These are phyloP conservation scores for Enteromius unitaeniatus DNA, from an alignment of 2,797 vertebrate species.

Conservation along the genomic window DNA sequence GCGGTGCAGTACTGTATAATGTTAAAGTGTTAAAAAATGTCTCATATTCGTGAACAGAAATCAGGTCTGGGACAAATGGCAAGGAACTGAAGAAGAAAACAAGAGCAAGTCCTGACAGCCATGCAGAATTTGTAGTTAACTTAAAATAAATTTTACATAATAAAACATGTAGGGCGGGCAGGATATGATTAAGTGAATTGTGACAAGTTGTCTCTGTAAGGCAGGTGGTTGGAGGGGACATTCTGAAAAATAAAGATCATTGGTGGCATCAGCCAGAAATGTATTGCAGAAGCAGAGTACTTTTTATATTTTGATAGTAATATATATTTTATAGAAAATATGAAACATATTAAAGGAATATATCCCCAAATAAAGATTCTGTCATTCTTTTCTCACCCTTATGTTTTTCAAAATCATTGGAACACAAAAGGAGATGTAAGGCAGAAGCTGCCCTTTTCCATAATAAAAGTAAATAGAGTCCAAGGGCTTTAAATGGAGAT, in stretches of 20 bases:
- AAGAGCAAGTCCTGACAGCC: neutral
- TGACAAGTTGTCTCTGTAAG: neutral
- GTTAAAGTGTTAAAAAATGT: conserved; percentile 2
- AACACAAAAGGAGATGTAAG: neutral
- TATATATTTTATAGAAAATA: neutral
- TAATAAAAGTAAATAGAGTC: neutral
- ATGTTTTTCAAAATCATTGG: neutral
- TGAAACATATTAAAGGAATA: conserved; percentile 1
- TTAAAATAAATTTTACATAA: neutral
- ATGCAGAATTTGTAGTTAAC: neutral
- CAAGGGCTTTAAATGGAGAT: neutral
- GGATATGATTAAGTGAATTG: neutral
- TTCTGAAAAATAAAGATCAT: neutral
- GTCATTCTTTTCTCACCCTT: neutral
- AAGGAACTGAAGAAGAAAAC: neutral
- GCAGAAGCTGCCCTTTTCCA: neutral
- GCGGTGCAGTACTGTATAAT: neutral
- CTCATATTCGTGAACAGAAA: neutral
- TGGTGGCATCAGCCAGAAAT: neutral
- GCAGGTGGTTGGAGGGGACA: neutral
- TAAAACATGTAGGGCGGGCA: neutral
- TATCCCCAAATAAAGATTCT: neutral
- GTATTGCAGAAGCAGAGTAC: neutral
- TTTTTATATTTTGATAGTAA: neutral
- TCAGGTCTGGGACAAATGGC: neutral